phyloP scores from a whole-genome alignment of 2,797 vertebrate genomes.

The Dermochelys coriacea region DNA sequence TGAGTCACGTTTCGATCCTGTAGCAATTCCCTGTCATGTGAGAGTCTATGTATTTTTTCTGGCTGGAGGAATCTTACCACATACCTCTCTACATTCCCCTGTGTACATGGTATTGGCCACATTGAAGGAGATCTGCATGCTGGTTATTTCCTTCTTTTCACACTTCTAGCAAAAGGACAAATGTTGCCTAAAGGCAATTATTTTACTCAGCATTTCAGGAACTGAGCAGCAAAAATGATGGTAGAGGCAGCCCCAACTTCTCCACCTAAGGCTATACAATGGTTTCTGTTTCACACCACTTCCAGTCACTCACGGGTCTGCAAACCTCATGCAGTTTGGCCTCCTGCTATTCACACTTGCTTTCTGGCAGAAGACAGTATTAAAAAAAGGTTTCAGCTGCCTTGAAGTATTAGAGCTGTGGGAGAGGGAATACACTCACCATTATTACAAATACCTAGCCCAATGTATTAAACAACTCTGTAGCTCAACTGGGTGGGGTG shows the following conservation, averaged over 20 bases:
- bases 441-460: too few relatives aligned
- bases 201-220: background rate
- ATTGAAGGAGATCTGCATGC: background rate
- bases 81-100: too few relatives aligned
- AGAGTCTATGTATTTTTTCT: background rate
- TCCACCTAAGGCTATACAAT: background rate
- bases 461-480: too few relatives aligned
- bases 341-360: too few relatives aligned
- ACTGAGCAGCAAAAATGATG: background rate
- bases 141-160: background rate
- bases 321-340: too few relatives aligned
- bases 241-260: background rate
- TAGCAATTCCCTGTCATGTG: background rate
- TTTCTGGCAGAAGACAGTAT: too few relatives aligned
- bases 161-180: background rate
- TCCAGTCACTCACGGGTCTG: background rate
- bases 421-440: too few relatives aligned
- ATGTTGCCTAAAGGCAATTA: background rate
- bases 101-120: background rate
- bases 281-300: background rate
- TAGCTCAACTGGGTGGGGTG: too few relatives aligned
- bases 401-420: too few relatives aligned
- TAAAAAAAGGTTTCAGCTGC: too few relatives aligned
- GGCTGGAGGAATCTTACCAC: background rate
- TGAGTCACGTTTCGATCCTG: background rate